Percentiles rank a stretch among this genome's conserved stretches.
phyloP scores from a whole-genome alignment of 1,140 invertebrate species.

The Drosophila sucinea region DNA sequence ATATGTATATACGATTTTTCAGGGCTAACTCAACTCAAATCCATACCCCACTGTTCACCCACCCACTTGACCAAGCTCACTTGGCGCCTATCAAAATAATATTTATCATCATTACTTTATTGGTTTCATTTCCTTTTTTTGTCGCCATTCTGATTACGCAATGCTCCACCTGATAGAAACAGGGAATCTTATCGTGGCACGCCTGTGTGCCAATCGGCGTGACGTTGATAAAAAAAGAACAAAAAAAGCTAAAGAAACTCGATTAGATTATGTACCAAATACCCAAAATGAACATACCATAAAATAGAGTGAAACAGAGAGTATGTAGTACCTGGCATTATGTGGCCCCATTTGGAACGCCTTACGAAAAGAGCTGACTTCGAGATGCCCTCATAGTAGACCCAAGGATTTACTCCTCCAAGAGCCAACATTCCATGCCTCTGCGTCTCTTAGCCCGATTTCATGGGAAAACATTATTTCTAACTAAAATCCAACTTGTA shows the following conservation, averaged over 20 bases:
- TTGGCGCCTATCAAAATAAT: constrained; percentile 31
- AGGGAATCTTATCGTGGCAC: constrained; percentile 39
- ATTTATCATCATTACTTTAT: constrained; percentile 54
- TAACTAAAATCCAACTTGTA: too few species aligned
- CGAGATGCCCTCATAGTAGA: not conserved
- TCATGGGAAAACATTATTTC: too few species aligned
- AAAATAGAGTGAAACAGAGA: not conserved
- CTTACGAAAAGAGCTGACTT: not conserved
- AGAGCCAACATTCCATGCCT: too few species aligned
- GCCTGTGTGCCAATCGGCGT: constrained; percentile 29
- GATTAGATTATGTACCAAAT: constrained; percentile 36
- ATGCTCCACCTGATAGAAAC: constrained; percentile 2
- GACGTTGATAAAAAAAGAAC: constrained; percentile 25
- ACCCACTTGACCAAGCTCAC: constrained; percentile 20
- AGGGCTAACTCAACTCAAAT: constrained; percentile 30
- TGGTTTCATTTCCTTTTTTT: constrained; percentile 37
- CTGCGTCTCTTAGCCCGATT: too few species aligned
- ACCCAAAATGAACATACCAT: not conserved
- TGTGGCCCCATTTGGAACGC: not conserved
- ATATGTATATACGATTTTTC: not conserved
- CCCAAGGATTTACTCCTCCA: not conserved
- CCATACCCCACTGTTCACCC: constrained; percentile 12
- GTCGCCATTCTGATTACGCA: constrained; percentile 12
- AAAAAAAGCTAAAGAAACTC: not conserved
- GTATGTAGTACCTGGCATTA: not conserved